Conservation (phyloP, 2,113 vertebrate species). For the Ammospiza caudacuta region DNA sequence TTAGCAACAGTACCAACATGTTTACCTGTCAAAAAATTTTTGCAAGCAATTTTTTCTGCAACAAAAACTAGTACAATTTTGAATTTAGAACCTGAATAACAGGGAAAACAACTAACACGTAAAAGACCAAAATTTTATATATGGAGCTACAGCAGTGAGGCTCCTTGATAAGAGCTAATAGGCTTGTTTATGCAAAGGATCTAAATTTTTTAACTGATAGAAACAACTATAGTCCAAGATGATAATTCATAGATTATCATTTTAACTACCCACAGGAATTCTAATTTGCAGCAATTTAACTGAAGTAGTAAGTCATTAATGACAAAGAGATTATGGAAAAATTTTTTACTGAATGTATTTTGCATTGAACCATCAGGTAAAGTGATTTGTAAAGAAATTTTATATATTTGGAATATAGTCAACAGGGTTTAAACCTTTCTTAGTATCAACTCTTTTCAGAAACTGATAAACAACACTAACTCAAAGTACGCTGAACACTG, state of each 20-base stretch:
- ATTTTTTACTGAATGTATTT: neutral
- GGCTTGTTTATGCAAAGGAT: neutral
- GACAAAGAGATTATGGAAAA: neutral
- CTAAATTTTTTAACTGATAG: neutral
- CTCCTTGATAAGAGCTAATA: neutral
- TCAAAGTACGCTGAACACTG: neutral
- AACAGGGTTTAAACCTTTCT: neutral
- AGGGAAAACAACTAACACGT: neutral
- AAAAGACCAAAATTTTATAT: neutral
- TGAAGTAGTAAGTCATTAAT: neutral
- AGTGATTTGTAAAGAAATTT: neutral
- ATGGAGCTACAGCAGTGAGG: neutral
- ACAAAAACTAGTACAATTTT: neutral
- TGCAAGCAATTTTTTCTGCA: neutral
- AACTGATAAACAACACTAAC: neutral
- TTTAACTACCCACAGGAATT: neutral
- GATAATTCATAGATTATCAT: neutral
- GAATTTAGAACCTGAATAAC: neutral
- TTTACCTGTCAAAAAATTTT: neutral
- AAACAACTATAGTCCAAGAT: neutral
- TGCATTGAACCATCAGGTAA: neutral
- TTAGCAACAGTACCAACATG: neutral
- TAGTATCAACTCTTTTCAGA: neutral
- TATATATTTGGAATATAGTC: neutral
- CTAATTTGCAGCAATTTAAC: neutral